Percentiles rank a stretch among this genome's conserved stretches.
These are phyloP conservation scores for Allygus modestus DNA, from an alignment of 2,888 invertebrate genomes.

Conservation along the genomic window DNA sequence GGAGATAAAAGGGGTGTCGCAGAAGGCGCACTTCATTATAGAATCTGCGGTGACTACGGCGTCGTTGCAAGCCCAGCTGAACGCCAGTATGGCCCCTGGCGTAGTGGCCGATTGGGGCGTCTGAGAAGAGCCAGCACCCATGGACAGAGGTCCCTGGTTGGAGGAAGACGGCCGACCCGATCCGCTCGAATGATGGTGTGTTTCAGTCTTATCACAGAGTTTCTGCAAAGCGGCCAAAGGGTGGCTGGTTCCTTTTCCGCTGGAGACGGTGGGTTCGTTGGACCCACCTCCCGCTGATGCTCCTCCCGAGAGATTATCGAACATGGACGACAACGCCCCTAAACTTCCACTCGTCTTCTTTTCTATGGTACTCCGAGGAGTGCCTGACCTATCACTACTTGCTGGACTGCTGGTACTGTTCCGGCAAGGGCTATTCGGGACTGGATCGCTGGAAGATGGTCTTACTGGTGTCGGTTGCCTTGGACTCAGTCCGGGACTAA, in stretches of 20 bases:
- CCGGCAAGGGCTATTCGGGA: conserved; percentile 79
- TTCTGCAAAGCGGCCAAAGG: conserved; percentile 97
- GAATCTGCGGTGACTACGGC: conserved; percentile 92
- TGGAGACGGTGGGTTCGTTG: conserved; percentile 76
- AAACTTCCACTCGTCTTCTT: conserved; percentile 80
- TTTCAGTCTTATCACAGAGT: conserved; percentile 96
- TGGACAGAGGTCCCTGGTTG: conserved; percentile 69
- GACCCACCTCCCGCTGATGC: conserved; percentile 70
- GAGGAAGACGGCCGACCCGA: conserved; percentile 71
- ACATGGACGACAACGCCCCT: conserved; percentile 93
- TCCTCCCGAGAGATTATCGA: conserved; percentile 87
- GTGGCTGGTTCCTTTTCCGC: conserved; percentile 87
- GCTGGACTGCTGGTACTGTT: conserved; percentile 82
- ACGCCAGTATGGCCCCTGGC: conserved; percentile 91
- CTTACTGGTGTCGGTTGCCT: conserved; percentile 70
- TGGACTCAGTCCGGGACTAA: conserved; percentile 62
- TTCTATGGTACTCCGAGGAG: conserved; percentile 82
- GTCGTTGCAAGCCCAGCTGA: conserved; percentile 97
- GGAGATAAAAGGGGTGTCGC: conserved; percentile 97
- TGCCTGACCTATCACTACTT: conserved; percentile 86
- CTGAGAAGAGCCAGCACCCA: conserved; percentile 72
- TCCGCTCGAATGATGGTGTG: conserved; percentile 76
- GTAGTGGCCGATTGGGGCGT: conserved; percentile 78
- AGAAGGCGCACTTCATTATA: conserved; percentile 96
- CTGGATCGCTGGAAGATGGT: conserved; percentile 67